Conservation (phyloP, 2,113 vertebrate genomes). For the Saimiri boliviensis region DNA sequence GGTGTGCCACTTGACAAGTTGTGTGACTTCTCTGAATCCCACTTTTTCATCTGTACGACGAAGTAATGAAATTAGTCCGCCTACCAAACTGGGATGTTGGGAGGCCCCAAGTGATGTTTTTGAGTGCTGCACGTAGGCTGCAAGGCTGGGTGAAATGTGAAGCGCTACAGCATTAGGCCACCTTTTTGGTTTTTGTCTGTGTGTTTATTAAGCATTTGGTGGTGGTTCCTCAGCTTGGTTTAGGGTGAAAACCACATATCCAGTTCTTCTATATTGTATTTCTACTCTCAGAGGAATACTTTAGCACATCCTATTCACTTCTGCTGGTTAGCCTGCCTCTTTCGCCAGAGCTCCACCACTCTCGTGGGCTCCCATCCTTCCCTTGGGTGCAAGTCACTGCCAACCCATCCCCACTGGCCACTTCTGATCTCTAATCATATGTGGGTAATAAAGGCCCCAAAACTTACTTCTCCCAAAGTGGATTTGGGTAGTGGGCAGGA, state of each 20-base stretch:
- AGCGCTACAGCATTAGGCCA: neutral
- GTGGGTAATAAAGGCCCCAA: neutral
- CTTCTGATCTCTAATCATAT: neutral
- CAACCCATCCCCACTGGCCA: fast-evolving
- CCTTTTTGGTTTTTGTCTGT: neutral
- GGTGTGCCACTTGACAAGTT: neutral
- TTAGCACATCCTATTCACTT: neutral
- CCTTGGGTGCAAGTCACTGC: too few species aligned
- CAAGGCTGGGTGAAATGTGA: neutral
- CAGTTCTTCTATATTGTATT: neutral
- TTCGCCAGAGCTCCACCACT: neutral
- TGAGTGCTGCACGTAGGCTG: neutral
- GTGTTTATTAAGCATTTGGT: neutral
- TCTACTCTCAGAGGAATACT: neutral
- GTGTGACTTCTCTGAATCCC: neutral
- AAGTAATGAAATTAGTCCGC: neutral
- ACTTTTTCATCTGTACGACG: neutral
- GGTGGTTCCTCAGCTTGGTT: neutral
- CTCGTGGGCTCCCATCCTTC: neutral
- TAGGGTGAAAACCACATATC: neutral
- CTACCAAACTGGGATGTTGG: neutral
- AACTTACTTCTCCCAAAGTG: neutral
- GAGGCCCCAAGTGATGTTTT: neutral
- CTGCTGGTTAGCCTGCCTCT: neutral
- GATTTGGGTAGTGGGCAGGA: neutral